These are phyloP conservation scores for Manis javanica DNA, from an alignment of 2,797 vertebrate genomes.

Conservation along the genomic window DNA sequence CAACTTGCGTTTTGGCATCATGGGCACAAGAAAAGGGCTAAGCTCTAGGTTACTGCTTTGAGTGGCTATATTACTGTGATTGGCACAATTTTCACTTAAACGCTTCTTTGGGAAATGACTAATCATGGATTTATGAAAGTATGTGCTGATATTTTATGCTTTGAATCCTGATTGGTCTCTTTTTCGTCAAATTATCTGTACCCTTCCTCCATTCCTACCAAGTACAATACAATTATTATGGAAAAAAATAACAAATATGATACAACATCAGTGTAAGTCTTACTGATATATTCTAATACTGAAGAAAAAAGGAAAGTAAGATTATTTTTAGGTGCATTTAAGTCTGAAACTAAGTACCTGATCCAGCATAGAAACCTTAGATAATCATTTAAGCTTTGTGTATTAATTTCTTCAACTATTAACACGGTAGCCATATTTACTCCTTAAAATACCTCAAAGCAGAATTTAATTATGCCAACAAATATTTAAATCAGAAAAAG, in stretches of 20 bases:
- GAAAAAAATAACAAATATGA: neutral
- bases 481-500: neutral
- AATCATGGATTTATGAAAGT: constrained; percentile 43
- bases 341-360: neutral
- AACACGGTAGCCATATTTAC: neutral
- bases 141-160: constrained; percentile 8
- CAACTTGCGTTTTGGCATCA: constrained; percentile 5
- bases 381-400: neutral
- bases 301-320: neutral
- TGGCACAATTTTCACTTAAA: neutral
- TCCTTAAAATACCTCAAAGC: neutral
- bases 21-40: constrained; percentile 32
- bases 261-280: neutral
- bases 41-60: neutral
- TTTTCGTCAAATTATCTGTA: neutral
- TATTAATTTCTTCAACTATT: neutral
- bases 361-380: neutral
- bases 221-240: neutral
- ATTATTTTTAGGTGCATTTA: neutral
- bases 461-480: neutral
- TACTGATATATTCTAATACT: neutral
- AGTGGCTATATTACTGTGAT: neutral
- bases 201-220: neutral
- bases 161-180: neutral
- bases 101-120: constrained; percentile 34